Evolutionary conservation across 2,797 vertebrate genomes (phyloP), one percentile per base, ranked within the genome.

Genomic region (Sebastes itinus): DNA sequence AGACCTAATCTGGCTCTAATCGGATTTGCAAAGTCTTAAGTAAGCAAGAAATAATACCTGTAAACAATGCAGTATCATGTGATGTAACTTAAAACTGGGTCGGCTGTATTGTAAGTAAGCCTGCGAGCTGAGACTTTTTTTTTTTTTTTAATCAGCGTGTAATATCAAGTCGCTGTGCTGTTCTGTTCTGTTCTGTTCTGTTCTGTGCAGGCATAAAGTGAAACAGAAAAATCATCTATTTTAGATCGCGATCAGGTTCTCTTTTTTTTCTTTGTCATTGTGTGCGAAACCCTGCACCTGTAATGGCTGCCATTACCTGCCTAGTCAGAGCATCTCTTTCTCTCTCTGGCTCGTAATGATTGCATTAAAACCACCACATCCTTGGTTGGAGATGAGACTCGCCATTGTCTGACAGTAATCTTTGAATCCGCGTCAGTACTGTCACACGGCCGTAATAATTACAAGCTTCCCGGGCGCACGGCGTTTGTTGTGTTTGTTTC

Each of bases 1-100:
- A 76, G 71, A 89, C 80, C 72, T 91, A 90, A 91, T 91, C 88
- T 90, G 86, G 16, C 81, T 86, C 79, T 91, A 91, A 92, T 92
- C 87, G 77, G 90, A 93, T 94, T 92, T 90, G 82, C 74, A 89
- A 89, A 93, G 77, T 90, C 85, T 85, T 81, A 88, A 87, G 81
- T 80, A 87, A 91, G 86, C 88, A 87, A 88, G 86, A 91, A 92
- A 92, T 89, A 91, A 91, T 89, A 90, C 79, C 72, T 87, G 82
- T 85, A 89, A 89, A 93, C 86, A 91, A 89, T 88, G 82, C 58
- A 32, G 68, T 16, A 72, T 87, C 72, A 82, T 81, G 86, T 83
- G 83, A 88, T 76, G 75, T 67, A 69, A 82, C 68, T 85, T 81
- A 71, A 90, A 88, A 85, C 82, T 61, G 62, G 84, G 78, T 70